Evolutionary conservation across 2,888 invertebrate genomes (phyloP).

Genomic region (Meliscaeva auricollis): DNA sequence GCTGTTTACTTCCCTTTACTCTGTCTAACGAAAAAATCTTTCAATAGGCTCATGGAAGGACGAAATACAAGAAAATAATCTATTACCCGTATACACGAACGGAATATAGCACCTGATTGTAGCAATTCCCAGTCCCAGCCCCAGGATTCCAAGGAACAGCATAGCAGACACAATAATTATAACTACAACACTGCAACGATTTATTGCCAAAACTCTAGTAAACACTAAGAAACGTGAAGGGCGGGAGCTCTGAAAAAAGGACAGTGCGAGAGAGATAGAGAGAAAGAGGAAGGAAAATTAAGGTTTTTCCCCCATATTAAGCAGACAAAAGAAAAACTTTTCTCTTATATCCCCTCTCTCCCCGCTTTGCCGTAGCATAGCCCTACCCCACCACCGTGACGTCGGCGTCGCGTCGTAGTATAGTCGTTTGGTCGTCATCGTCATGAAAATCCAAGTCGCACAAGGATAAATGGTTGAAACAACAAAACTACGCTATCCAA

Average conservation of each 20-base stretch:
- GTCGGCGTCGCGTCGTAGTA: too few species aligned
- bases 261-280: not conserved
- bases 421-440: conserved; percentile 10
- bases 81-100: conserved; percentile 73
- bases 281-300: conserved; percentile 64
- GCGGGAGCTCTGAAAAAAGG: not conserved
- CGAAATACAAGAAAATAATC: conserved; percentile 48
- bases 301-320: conserved; percentile 48
- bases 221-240: conserved; percentile 41
- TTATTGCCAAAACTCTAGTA: conserved; percentile 68
- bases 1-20: not conserved
- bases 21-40: conserved; percentile 52
- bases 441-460: conserved; percentile 65
- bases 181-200: conserved; percentile 69
- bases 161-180: conserved; percentile 73
- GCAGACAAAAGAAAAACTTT: conserved; percentile 44
- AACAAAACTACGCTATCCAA: conserved; percentile 75
- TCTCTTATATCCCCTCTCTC: not conserved
- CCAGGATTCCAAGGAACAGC: conserved; percentile 53
- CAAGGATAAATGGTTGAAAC: conserved; percentile 74
- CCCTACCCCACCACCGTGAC: conserved; percentile 4
- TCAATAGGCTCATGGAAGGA: conserved; percentile 56
- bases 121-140: conserved; percentile 23
- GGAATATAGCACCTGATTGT: conserved; percentile 66
- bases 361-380: not conserved